Evolutionary conservation across 1,140 invertebrate species (phyloP).

Genomic region (Popillia japonica): DNA sequence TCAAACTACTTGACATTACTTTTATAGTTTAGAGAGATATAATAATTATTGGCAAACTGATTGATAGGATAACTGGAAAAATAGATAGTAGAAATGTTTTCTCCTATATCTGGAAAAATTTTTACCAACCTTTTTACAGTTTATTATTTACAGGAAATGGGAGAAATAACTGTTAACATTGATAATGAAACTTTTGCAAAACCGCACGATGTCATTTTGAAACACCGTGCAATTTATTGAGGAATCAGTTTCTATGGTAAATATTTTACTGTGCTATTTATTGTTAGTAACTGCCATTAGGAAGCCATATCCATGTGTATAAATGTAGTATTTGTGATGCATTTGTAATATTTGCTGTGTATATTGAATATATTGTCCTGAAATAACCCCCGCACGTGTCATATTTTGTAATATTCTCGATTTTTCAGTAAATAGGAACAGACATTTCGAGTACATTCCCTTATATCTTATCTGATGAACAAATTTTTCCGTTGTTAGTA

Average conservation of each 20-base stretch:
- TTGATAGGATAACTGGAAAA: no score
- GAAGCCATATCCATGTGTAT: not conserved
- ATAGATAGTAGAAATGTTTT: no score
- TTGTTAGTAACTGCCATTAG: not conserved
- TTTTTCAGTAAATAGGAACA: slow-evolving; percentile 1
- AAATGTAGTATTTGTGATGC: not conserved
- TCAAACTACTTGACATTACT: no score
- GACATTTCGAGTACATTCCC: not conserved
- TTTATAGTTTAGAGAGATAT: no score
- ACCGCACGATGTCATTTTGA: not conserved
- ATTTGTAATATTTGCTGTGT: slow-evolving; percentile 1
- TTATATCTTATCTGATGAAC: slow-evolving; percentile 7
- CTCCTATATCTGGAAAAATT: not conserved
- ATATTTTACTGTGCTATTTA: not conserved
- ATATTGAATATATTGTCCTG: not conserved
- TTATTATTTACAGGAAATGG: not conserved
- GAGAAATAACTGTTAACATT: no score
- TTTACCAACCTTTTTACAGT: no score
- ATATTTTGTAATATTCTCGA: not conserved
- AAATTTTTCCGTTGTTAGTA: not conserved
- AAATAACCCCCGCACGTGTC: slow-evolving; percentile 16
- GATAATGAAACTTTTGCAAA: no score
- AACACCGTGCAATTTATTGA: no score
- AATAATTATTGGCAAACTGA: no score
- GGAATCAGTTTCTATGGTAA: not conserved